These are phyloP conservation scores for Euzophera pinguis DNA, from an alignment of 2,888 invertebrate genomes.

Conservation along the genomic window DNA sequence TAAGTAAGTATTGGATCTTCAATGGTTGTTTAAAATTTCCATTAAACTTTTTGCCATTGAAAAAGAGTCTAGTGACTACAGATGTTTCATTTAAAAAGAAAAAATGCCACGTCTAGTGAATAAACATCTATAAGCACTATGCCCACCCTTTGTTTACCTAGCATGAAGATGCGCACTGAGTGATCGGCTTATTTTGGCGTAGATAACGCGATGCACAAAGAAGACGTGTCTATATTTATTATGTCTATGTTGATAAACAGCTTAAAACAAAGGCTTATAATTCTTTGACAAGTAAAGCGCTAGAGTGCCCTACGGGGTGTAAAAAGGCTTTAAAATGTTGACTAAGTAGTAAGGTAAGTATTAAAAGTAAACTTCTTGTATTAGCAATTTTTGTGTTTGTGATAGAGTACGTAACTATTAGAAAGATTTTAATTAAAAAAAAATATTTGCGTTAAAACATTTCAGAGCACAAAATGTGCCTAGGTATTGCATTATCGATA, in stretches of 20 bases:
- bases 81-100: neutral
- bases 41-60: no score
- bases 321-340: neutral
- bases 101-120: conserved; percentile 34
- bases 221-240: neutral
- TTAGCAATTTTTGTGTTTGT: no score
- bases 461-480: no score
- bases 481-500: no score
- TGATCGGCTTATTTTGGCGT: conserved; percentile 74
- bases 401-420: no score
- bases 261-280: neutral
- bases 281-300: neutral
- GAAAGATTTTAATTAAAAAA: no score
- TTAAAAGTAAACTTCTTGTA: no score
- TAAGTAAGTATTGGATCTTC: no score
- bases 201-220: conserved; percentile 60
- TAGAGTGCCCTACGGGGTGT: neutral
- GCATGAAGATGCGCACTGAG: conserved; percentile 67
- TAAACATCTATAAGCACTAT: conserved; percentile 13
- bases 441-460: no score
- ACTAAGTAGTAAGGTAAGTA: neutral
- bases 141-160: conserved; percentile 55
- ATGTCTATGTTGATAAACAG: neutral
- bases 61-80: no score
- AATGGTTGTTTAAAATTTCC: no score